phyloP scores from a whole-genome alignment of 1,140 invertebrate species.

The Proales similis region DNA sequence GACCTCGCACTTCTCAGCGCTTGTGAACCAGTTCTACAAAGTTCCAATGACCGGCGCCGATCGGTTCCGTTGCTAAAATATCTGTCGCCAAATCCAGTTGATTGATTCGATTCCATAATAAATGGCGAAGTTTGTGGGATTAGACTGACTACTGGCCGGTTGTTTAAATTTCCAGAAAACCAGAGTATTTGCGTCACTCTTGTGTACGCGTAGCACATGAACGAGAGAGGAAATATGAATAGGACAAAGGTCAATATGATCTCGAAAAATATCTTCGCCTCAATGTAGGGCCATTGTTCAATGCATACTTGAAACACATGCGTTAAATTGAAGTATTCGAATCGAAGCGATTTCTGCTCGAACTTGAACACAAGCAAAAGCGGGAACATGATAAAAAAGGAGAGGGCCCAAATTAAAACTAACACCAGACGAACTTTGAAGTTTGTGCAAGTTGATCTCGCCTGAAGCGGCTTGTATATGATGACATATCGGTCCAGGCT shows the following conservation, averaged over 20 bases:
- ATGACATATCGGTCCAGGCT: constrained; percentile 26
- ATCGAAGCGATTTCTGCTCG: constrained; percentile 8
- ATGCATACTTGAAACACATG: constrained; percentile 18
- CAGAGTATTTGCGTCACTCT: constrained; percentile 17
- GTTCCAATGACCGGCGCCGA: too few relatives aligned
- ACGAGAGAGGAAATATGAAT: constrained; percentile 29
- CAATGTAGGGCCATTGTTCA: constrained; percentile 25
- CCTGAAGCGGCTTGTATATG: constrained; percentile 34
- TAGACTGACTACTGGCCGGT: neutral
- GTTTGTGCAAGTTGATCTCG: constrained; percentile 19
- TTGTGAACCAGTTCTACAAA: too few relatives aligned
- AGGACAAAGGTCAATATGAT: constrained; percentile 5
- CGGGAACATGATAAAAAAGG: constrained; percentile 19
- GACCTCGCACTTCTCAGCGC: too few relatives aligned
- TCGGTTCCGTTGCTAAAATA: too few relatives aligned
- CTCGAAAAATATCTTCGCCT: constrained; percentile 22
- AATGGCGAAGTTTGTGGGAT: neutral
- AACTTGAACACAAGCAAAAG: constrained; percentile 16
- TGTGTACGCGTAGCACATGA: constrained; percentile 27
- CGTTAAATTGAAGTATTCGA: constrained; percentile 17
- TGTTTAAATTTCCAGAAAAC: constrained; percentile 1
- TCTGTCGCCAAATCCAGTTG: too few relatives aligned
- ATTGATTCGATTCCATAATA: neutral
- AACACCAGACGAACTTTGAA: constrained; percentile 3
- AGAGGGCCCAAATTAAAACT: constrained; percentile 2